These are phyloP conservation scores for Neolamprologus cancellatus DNA, from an alignment of 2,113 vertebrate species.

Conservation along the genomic window DNA sequence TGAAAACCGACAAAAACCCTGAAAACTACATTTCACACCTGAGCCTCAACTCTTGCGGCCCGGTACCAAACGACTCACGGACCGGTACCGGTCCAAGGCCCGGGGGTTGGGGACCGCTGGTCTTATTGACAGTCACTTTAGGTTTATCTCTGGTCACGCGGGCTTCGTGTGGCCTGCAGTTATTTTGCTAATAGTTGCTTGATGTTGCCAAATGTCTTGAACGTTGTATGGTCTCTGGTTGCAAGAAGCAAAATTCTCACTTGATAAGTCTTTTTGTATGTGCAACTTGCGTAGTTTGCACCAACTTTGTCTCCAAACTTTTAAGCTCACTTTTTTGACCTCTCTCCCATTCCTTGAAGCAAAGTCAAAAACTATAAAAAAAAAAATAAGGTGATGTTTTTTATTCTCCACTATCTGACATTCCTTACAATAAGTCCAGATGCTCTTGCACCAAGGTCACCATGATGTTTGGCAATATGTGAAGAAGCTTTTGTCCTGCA, in stretches of 20 bases:
- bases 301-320: not conserved
- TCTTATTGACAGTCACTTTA: not conserved
- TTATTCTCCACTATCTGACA: not conserved
- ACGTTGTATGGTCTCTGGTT: not conserved
- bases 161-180: not conserved
- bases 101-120: too few species aligned
- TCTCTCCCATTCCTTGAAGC: not conserved
- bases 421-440: not conserved
- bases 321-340: accelerated
- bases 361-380: not conserved
- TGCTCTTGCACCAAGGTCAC: not conserved
- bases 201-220: not conserved
- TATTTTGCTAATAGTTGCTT: not conserved
- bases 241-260: not conserved
- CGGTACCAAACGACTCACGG: too few species aligned
- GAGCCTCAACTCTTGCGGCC: too few species aligned
- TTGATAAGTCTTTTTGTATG: accelerated
- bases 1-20: too few species aligned
- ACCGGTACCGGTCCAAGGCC: too few species aligned
- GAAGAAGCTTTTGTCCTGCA: not conserved
- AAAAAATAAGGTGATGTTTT: not conserved
- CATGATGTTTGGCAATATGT: not conserved
- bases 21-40: too few species aligned
- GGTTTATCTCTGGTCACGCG: accelerated
- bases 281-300: not conserved